Evolutionary conservation across 2,888 invertebrate genomes (phyloP).

Genomic region (Eugnorisma glareosa): DNA sequence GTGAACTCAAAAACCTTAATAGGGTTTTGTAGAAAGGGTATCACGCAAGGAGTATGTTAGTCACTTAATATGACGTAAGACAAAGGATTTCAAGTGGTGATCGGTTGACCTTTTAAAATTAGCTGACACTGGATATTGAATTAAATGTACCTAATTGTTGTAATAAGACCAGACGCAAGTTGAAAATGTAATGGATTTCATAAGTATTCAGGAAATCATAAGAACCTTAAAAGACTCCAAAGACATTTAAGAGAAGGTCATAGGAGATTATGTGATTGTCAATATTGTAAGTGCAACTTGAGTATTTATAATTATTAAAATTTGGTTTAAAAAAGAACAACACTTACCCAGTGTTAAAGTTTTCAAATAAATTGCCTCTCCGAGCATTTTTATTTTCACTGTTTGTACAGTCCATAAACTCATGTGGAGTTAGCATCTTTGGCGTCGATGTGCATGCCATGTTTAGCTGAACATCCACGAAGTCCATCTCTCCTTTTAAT

Average conservation of each 20-base stretch:
- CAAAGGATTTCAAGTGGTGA: conserved; percentile 28
- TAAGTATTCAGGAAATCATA: conserved; percentile 29
- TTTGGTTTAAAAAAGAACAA: not conserved
- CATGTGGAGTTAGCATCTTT: conserved; percentile 87
- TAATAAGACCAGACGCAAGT: conserved; percentile 10
- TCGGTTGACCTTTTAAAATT: conserved; percentile 41
- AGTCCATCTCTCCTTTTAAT: conserved; percentile 85
- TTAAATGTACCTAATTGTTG: conserved; percentile 22
- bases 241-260: not conserved
- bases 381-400: conserved; percentile 79
- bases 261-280: not conserved
- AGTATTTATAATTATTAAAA: no score
- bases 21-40: not conserved
- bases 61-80: conserved; percentile 22
- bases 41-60: conserved; percentile 18
- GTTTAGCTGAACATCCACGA: conserved; percentile 85
- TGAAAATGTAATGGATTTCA: not conserved
- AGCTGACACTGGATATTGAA: conserved; percentile 43
- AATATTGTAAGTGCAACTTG: not conserved
- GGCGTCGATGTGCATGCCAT: conserved; percentile 88
- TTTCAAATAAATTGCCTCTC: conserved; percentile 82
- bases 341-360: conserved; percentile 87
- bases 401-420: conserved; percentile 80
- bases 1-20: not conserved
- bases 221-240: conserved; percentile 2